These are phyloP conservation scores for Lithophane semibrunnea DNA, from an alignment of 2,888 invertebrate genomes.

Conservation along the genomic window DNA sequence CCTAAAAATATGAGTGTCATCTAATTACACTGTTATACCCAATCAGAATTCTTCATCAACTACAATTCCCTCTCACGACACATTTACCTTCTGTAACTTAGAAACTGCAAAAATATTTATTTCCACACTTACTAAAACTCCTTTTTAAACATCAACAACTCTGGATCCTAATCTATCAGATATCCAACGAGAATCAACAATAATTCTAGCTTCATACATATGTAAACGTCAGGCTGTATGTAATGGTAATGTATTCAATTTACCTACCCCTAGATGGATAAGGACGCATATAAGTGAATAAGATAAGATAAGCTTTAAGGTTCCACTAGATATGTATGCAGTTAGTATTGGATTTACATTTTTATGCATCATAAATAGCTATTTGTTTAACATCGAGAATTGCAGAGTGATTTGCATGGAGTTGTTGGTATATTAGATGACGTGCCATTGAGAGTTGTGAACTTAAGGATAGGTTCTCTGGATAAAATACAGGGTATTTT, in stretches of 20 bases:
- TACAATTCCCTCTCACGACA: neutral
- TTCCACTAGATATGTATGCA: constrained; percentile 2
- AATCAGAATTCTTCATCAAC: neutral
- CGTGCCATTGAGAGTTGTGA: neutral
- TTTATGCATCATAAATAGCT: constrained; percentile 47
- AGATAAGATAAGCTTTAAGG: constrained; percentile 32
- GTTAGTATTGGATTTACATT: constrained; percentile 48
- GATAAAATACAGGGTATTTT: constrained; percentile 2
- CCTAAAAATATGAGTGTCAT: neutral
- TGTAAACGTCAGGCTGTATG: constrained; percentile 44
- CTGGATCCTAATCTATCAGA: constrained; percentile 37
- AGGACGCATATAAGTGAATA: constrained; percentile 20
- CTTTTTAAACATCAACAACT: neutral
- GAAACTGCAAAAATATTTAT: constrained; percentile 12
- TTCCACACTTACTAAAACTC: constrained; percentile 3
- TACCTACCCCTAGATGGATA: constrained; percentile 52
- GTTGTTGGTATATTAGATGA: constrained; percentile 11
- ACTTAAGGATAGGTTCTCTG: neutral
- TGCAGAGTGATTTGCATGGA: constrained; percentile 47
- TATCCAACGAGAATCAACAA: constrained; percentile 40
- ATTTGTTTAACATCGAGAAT: constrained; percentile 45
- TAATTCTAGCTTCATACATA: constrained; percentile 44
- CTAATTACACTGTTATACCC: neutral
- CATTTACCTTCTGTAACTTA: neutral
- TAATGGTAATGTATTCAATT: constrained; percentile 52